Evolutionary conservation across 2,113 vertebrate genomes (phyloP).

Genomic region (Cryptotis parvus): DNA sequence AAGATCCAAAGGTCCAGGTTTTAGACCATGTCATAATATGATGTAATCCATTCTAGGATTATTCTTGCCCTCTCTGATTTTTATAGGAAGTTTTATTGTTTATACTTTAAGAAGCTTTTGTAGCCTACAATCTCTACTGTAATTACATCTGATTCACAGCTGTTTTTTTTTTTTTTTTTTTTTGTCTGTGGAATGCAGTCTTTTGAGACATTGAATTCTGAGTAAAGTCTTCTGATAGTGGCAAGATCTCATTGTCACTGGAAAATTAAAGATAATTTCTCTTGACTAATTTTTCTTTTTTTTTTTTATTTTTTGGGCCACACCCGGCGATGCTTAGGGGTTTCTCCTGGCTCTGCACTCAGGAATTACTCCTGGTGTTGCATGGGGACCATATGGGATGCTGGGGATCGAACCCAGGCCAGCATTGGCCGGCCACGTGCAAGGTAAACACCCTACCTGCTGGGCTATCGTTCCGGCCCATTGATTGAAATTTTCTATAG

Average conservation of each 20-base stretch:
- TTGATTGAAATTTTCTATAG: neutral
- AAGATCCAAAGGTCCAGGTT: neutral
- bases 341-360: too few relatives aligned
- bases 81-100: slow-evolving; percentile 28
- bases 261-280: slow-evolving; percentile 18
- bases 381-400: too few relatives aligned
- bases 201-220: slow-evolving; percentile 14
- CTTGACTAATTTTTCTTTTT: too few relatives aligned
- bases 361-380: too few relatives aligned
- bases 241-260: neutral
- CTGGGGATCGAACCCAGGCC: too few relatives aligned
- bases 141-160: slow-evolving; percentile 43
- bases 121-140: slow-evolving; percentile 14
- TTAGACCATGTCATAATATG: slow-evolving; percentile 42
- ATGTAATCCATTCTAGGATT: slow-evolving; percentile 28
- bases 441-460: too few relatives aligned
- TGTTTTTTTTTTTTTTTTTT: too few relatives aligned
- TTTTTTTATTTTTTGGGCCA: too few relatives aligned
- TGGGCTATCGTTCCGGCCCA: too few relatives aligned
- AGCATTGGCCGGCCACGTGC: too few relatives aligned
- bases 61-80: slow-evolving; percentile 29
- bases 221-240: neutral
- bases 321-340: too few relatives aligned
- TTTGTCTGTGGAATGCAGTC: slow-evolving; percentile 47
- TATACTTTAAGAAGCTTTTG: slow-evolving; percentile 47